Evolutionary conservation across 2,797 vertebrate species (phyloP), one percentile per base, ranked within the genome.

Genomic region (Schizothorax lantsangensis): DNA sequence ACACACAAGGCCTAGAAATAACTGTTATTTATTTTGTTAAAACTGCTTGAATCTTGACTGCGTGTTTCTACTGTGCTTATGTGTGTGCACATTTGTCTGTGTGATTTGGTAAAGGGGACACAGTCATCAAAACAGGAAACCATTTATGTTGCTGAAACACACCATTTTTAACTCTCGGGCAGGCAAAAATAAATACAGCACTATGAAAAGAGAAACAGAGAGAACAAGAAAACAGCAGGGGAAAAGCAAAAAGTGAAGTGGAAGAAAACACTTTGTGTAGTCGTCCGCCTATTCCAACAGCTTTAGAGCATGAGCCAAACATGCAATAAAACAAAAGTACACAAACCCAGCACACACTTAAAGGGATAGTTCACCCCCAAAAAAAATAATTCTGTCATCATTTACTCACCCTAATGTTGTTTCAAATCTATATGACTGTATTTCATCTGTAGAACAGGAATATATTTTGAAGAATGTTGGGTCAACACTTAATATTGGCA

Each of bases 121-220:
- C 90, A 93, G 89, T 92, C 89, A 89, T 94, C 92, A 94, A 94
- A 95, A 95, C 95, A 96, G 94, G 94, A 95, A 95, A 93, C 89
- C 92, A 93, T 94, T 95, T 93, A 95, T 95, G 92, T 92, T 89
- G 94, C 92, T 92, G 92, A 94, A 94, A 95, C 90, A 93, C 93
- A 95, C 94, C 90, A 92, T 95, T 95, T 95, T 95, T 95, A 95
- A 95, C 93, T 94, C 92, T 88, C 85, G 69, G 92, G 86, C 89
- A 36, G 62, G 90, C 91, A 91, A 92, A 94, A 93, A 94, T 92
- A 94, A 95, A 95, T 89, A 95, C 87, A 74, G 64, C 89, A 90
- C 91, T 91, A 89, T 86, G 87, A 86, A 36, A 80, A 78, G 59
- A 77, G 47, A 79, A 47, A 79, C 49, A 26, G 49, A 72, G n/a